Evolutionary conservation across 2,888 invertebrate genomes (phyloP).

Genomic region (Ischnus inquisitorius): DNA sequence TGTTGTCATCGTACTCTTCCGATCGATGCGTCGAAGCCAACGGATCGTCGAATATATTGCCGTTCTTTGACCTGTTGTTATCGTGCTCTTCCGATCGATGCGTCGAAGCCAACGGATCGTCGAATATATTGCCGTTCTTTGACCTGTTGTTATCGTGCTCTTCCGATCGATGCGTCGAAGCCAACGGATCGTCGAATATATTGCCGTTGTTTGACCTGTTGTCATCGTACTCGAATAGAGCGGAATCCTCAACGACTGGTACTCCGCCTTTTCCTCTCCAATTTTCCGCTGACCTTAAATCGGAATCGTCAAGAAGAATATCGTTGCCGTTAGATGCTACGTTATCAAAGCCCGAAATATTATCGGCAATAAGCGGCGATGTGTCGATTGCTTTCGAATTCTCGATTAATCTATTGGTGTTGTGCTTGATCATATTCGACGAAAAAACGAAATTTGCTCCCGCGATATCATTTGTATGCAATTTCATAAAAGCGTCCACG

Average conservation of each 20-base stretch:
- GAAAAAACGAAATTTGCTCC: slow-evolving; percentile 11
- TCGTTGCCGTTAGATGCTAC: neutral
- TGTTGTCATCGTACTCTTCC: neutral
- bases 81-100: too few species aligned
- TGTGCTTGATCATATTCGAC: slow-evolving; percentile 1
- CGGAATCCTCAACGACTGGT: neutral
- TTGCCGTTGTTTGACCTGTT: neutral
- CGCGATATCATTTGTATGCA: neutral
- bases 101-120: too few species aligned
- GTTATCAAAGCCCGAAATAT: neutral
- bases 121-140: too few species aligned
- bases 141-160: neutral
- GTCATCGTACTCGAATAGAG: neutral
- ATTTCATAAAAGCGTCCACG: slow-evolving; percentile 26
- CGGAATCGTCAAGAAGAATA: neutral
- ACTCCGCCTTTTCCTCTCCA: slow-evolving; percentile 1
- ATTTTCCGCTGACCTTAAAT: neutral
- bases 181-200: too few species aligned
- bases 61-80: too few species aligned
- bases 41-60: too few species aligned
- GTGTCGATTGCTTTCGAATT: too few species aligned
- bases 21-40: too few species aligned
- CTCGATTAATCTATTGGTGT: neutral
- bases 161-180: neutral
- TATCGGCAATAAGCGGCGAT: neutral